phyloP scores from a whole-genome alignment of 2,113 vertebrate genomes.

The Hippoglossus stenolepis region DNA sequence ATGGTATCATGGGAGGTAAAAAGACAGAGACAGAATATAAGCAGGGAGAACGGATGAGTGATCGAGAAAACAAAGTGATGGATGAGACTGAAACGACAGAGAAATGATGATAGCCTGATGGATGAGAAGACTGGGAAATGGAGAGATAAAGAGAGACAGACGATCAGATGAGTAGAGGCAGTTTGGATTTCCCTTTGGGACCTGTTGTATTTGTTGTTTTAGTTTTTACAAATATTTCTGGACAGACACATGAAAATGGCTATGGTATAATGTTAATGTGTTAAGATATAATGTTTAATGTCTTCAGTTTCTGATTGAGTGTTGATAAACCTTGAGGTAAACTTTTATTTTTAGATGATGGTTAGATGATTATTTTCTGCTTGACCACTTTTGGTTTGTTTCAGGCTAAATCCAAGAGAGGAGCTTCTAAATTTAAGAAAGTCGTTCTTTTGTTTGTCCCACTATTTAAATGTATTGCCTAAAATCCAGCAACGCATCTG shows the following conservation, averaged over 20 bases:
- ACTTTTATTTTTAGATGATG: slow-evolving; percentile 5
- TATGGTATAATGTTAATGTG: background rate
- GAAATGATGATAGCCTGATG: slow-evolving; percentile 72
- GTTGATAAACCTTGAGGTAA: slow-evolving; percentile 3
- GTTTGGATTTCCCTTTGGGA: slow-evolving; percentile 51
- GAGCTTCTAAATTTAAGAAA: background rate
- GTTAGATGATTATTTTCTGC: background rate
- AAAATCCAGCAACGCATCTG: slow-evolving; percentile 4
- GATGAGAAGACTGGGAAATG: slow-evolving; percentile 67
- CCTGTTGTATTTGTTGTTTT: background rate
- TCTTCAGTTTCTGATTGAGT: slow-evolving; percentile 25
- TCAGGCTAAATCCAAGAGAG: background rate
- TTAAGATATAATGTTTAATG: no score
- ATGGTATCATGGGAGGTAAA: slow-evolving; percentile 56
- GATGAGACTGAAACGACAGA: slow-evolving; percentile 67
- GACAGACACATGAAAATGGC: slow-evolving; percentile 24
- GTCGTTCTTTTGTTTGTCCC: background rate
- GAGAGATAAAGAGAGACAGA: slow-evolving; percentile 73
- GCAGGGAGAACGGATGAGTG: slow-evolving; percentile 52
- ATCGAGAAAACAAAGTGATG: slow-evolving; percentile 70
- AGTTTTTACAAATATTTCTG: slow-evolving; percentile 31
- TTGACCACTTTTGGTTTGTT: slow-evolving; percentile 1
- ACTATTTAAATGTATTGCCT: slow-evolving; percentile 8
- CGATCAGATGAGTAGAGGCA: slow-evolving; percentile 63
- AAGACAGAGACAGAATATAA: slow-evolving; percentile 45